phyloP scores from a whole-genome alignment of 1,140 invertebrate genomes.

The Lepidostoma basale region DNA sequence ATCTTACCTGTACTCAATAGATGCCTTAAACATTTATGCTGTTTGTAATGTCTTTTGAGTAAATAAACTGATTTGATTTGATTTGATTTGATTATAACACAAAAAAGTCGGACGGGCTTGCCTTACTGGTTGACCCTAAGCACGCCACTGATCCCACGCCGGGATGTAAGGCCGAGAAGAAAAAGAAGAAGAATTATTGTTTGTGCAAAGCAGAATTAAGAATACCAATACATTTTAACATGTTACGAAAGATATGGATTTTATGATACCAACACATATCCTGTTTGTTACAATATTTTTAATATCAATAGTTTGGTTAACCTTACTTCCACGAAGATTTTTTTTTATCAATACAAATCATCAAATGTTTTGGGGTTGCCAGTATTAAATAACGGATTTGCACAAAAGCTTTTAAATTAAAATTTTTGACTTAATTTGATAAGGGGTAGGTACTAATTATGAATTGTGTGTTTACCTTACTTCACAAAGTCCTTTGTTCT shows the following conservation, averaged over 20 bases:
- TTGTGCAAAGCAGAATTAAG: neutral
- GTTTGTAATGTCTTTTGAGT: too few relatives aligned
- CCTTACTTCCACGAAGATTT: neutral
- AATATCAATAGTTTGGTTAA: neutral
- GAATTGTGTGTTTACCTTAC: constrained; percentile 4
- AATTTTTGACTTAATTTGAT: neutral
- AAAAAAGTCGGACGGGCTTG: too few relatives aligned
- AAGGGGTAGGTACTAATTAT: constrained; percentile 4
- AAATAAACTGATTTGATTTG: too few relatives aligned
- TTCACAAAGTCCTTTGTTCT: neutral
- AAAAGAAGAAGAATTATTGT: too few relatives aligned
- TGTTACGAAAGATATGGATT: neutral
- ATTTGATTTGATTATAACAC: too few relatives aligned
- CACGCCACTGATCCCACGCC: too few relatives aligned
- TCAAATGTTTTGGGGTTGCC: neutral
- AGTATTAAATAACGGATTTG: neutral
- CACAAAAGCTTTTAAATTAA: neutral
- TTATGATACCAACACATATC: neutral
- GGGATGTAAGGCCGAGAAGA: too few relatives aligned
- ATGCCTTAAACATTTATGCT: too few relatives aligned
- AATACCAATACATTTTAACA: neutral
- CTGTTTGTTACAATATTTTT: neutral
- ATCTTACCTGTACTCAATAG: too few relatives aligned
- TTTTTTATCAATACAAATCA: neutral
- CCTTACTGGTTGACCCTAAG: too few relatives aligned